phyloP scores from a whole-genome alignment of 2,888 invertebrate species.

The Luperina testacea region DNA sequence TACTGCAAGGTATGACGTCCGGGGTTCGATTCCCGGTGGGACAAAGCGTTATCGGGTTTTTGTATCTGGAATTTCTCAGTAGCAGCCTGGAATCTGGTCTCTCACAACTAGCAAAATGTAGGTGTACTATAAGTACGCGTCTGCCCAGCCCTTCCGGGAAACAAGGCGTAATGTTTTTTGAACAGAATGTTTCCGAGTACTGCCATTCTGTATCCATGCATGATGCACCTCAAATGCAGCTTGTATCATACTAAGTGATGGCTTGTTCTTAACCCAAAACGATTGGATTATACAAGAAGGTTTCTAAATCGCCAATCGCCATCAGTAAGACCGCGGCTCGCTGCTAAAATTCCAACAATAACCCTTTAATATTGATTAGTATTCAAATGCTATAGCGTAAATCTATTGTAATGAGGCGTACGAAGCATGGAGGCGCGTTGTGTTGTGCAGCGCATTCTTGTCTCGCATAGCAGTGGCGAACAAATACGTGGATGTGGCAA shows the following conservation, averaged over 20 bases:
- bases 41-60: too few relatives aligned
- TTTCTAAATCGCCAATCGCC: conserved; percentile 44
- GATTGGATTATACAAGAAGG: neutral
- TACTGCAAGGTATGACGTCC: too few relatives aligned
- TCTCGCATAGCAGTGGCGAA: neutral
- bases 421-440: conserved; percentile 53
- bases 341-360: conserved; percentile 62
- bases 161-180: neutral
- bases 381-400: conserved; percentile 63
- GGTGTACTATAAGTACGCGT: too few relatives aligned
- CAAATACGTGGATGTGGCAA: conserved; percentile 44
- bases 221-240: too few relatives aligned
- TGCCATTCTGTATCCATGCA: neutral
- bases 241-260: neutral
- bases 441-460: conserved; percentile 53
- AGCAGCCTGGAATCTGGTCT: too few relatives aligned
- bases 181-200: neutral
- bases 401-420: conserved; percentile 64
- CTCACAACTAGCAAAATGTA: too few relatives aligned
- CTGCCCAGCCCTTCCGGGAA: too few relatives aligned
- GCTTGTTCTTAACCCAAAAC: neutral
- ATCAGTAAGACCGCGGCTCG: neutral
- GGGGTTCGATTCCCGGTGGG: too few relatives aligned
- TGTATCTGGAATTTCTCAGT: too few relatives aligned
- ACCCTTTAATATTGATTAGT: conserved; percentile 65